Base-by-base conservation (phyloP, 2,888 invertebrate genomes). In the Phalera bucephala region DNA sequence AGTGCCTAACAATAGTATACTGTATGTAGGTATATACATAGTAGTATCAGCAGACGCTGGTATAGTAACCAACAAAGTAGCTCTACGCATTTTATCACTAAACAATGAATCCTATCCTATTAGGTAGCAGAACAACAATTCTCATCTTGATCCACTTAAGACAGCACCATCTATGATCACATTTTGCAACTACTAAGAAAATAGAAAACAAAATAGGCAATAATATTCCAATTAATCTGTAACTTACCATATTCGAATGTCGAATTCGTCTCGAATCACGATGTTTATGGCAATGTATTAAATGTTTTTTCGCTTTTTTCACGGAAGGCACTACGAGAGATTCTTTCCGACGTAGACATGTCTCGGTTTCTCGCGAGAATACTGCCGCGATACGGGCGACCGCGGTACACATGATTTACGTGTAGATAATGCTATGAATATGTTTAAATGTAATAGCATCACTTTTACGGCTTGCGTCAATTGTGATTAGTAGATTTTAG, bases 351-450 rank as follows among this genome's bases (percentile, higher is more conserved):
- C 59, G 62, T 52, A 68, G 62, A 64, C 70, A 45, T 71, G 65
- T 67, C 52, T 56, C 62, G 36, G 72, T 55, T 56, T 70, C 72
- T 38, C 73, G 73, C 56, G 72, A 63, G 23, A 58, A 57, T 31
- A 80, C 76, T 66, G 79, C 79, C 52, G 78, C 71, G 59, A 72
- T 64, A 45, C 72, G 76, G 46, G 70, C 65, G 38, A 72, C 67
- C 12, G 69, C 68, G 20, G 51, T 56, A 59, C 73, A 72, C 74
- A 76, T 72, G 40, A 36, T 52, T 52, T 36, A 41, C 29, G 36
- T 38, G 23, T 35, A 59, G 57, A 53, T 54, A 55, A 53, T 41
- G 36, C 11, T 40, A 31, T 37, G 31, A 38, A 38, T 43, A 45
- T 43, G 29, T 45, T 44, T 49, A 45, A 39, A 33, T 52, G 11